Evolutionary conservation across 2,888 invertebrate genomes (phyloP).

Genomic region (Druceiella hillmani): DNA sequence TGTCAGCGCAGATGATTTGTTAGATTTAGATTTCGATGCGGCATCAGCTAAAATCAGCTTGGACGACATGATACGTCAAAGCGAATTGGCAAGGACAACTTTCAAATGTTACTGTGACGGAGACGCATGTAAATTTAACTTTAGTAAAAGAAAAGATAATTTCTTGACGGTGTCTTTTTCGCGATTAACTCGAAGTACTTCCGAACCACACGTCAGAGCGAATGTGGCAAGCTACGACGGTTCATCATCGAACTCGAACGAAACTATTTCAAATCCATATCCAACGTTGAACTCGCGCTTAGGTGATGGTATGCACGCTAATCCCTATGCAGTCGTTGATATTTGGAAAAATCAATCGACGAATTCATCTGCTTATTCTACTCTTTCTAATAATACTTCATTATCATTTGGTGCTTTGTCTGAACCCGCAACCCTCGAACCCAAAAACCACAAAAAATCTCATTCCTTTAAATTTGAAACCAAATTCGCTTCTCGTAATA

Average conservation of each 20-base stretch:
- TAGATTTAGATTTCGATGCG: constrained; percentile 30
- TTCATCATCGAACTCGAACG: too few relatives aligned
- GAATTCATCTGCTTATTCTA: constrained; percentile 28
- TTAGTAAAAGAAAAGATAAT: constrained; percentile 34
- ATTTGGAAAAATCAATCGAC: constrained; percentile 33
- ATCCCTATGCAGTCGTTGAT: constrained; percentile 37
- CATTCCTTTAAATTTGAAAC: too few relatives aligned
- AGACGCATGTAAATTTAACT: constrained; percentile 37
- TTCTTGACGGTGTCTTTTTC: too few relatives aligned
- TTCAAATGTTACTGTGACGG: constrained; percentile 47
- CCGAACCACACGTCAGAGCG: too few relatives aligned
- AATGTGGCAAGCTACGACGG: too few relatives aligned
- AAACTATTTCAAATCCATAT: too few relatives aligned
- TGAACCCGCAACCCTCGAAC: constrained; percentile 32
- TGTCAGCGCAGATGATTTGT: constrained; percentile 43
- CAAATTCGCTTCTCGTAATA: too few relatives aligned
- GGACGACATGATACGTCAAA: constrained; percentile 33
- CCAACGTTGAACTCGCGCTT: too few relatives aligned
- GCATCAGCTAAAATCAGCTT: constrained; percentile 34
- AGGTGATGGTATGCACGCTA: too few relatives aligned
- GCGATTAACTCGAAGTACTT: too few relatives aligned
- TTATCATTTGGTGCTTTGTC: constrained; percentile 33
- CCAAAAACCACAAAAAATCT: too few relatives aligned
- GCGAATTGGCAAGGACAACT: constrained; percentile 35
- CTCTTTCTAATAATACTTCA: constrained; percentile 35